These are phyloP conservation scores for Syncerus caffer DNA, from an alignment of 2,797 vertebrate species.

Conservation along the genomic window DNA sequence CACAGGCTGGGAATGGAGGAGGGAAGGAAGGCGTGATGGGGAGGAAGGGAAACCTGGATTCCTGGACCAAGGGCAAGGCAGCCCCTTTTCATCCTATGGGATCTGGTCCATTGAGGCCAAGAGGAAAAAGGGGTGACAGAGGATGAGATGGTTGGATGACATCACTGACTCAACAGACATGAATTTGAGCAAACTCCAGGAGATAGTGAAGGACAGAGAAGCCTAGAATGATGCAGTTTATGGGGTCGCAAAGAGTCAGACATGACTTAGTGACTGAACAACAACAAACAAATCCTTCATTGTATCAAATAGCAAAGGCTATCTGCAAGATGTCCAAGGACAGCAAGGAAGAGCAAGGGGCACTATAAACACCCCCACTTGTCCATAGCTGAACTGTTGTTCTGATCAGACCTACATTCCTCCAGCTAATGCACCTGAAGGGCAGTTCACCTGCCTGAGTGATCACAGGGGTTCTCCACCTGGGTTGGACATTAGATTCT, in stretches of 20 bases:
- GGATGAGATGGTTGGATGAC: not conserved
- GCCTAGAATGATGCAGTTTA: not conserved
- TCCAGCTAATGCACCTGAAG: not conserved
- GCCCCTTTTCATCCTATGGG: not conserved
- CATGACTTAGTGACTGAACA: not conserved
- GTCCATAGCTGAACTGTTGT: not conserved
- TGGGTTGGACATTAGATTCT: not conserved
- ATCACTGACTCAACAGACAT: not conserved
- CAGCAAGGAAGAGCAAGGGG: not conserved
- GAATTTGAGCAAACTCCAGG: not conserved
- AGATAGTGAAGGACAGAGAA: not conserved
- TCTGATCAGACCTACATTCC: not conserved
- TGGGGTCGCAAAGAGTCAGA: not conserved
- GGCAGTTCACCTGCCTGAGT: not conserved
- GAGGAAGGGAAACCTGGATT: not conserved
- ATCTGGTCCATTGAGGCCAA: not conserved
- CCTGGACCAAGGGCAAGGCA: not conserved
- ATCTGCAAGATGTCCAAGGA: not conserved
- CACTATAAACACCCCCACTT: not conserved
- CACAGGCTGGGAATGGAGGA: not conserved
- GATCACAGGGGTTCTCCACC: not conserved
- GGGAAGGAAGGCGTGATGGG: too few species aligned
- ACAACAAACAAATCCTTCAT: not conserved
- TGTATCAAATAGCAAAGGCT: accelerated
- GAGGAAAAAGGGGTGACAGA: not conserved